Base-by-base conservation (phyloP, 2,113 vertebrate genomes). In the Miniopterus natalensis region DNA sequence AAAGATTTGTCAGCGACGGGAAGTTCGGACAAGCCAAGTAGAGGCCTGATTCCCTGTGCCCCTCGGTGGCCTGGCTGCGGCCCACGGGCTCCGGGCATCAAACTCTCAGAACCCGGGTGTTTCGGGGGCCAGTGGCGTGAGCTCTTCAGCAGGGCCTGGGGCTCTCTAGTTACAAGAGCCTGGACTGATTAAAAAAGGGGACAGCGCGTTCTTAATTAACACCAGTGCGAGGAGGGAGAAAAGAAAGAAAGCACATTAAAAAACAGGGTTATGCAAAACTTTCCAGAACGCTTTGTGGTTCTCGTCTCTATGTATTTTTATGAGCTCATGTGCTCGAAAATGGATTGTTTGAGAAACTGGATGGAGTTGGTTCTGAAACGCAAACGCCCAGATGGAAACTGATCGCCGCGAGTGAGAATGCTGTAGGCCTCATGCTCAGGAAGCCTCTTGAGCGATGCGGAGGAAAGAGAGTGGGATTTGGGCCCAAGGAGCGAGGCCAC, bases 241-340 rank as follows among this genome's bases (percentile, higher is more conserved):
- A 25, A 51, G 21, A 84, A 75, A 86, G 86, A 55, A 88, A 59
- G 75, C 27, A 17, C 13, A 36, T 53, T 11, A 40, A 86, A 78
- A 90, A 73, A 57, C 14, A 53, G 68, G 84, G 17, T 31, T 1
- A 8, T n/a, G 78, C 10, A 47, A 2, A 88, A 29, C 80, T 81
- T 96, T 73, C 49, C 70, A 81, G 40, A 97, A 57, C 29, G 36
- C 86, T 73, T 21, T 93, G 14, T 66, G n/a, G 36, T 81, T 89
- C 55, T 87, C 25, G 47, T 84, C 29, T 61, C 15, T 7, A 1
- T 20, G 17, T 92, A 66, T 78, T 92, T 84, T 90, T 88, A 63
- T 97, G 90, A 94, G 53, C 42, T 96, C 31, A 87, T 27, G 90
- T 97, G 78, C 40, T 95, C 92, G n/a, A 87, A 88, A 95, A 89